Percentiles rank a stretch among this genome's conserved stretches.
Conservation (phyloP, 37 sponge, comb jelly and placozoan genomes). For the Mnemiopsis leidyi region DNA sequence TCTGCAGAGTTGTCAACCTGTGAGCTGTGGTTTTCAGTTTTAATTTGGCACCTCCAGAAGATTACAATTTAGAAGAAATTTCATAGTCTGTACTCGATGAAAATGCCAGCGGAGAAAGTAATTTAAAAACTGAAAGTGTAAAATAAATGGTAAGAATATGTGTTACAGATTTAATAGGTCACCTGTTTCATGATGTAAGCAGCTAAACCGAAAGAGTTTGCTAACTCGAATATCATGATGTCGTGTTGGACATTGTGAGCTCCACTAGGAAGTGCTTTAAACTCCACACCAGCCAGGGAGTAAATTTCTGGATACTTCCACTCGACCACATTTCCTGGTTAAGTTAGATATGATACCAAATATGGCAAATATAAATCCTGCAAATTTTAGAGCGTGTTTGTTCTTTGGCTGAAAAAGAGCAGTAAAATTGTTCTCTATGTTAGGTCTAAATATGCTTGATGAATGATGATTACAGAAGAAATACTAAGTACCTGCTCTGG, state of each 20-base stretch:
- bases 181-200: slow-evolving; percentile 65
- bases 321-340: slow-evolving; percentile 88
- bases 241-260: slow-evolving; percentile 83
- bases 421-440: neutral
- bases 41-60: too few species aligned
- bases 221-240: slow-evolving; percentile 71
- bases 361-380: too few species aligned
- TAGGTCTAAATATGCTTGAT: too few species aligned
- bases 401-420: neutral
- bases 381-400: neutral
- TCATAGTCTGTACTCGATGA: too few species aligned
- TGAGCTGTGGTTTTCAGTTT: neutral
- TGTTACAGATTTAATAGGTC: too few species aligned
- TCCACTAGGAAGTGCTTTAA: slow-evolving; percentile 97
- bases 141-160: too few species aligned
- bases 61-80: too few species aligned
- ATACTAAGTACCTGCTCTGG: slow-evolving; percentile 92
- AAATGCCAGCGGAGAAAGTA: too few species aligned
- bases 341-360: too few species aligned
- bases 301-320: slow-evolving; percentile 82
- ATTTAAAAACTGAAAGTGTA: too few species aligned
- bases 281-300: slow-evolving; percentile 84
- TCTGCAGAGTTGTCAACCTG: slow-evolving; percentile 79
- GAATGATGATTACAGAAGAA: too few species aligned
- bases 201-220: neutral